A percentile compares a stretch with the other conserved stretches of the same genome.
Conservation (phyloP, 2,797 vertebrate genomes). For the Acropternis orthonyx region DNA sequence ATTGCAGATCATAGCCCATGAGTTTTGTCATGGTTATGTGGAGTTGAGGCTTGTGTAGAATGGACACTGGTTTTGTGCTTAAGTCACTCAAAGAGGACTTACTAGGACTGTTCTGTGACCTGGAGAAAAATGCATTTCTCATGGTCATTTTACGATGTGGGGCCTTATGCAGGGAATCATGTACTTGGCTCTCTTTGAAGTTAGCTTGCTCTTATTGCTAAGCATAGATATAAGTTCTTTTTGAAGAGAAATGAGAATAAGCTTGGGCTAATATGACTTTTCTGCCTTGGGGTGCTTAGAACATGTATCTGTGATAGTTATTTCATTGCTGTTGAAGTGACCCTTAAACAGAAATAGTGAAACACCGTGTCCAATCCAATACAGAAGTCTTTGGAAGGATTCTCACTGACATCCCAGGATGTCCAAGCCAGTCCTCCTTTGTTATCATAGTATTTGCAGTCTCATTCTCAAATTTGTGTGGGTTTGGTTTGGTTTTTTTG, state of each 20-base stretch:
- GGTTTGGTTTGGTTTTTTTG: background rate
- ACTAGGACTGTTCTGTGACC: background rate
- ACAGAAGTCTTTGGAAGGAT: background rate
- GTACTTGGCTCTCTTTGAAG: background rate
- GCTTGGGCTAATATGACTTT: background rate
- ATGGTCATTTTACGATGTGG: background rate
- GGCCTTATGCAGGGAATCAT: background rate
- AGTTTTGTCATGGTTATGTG: constrained; percentile 3
- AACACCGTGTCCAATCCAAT: background rate
- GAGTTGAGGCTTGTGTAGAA: background rate
- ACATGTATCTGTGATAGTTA: background rate
- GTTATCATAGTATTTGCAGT: background rate
- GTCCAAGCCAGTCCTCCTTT: background rate
- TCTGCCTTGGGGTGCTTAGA: background rate
- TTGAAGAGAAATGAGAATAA: background rate
- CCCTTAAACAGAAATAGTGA: background rate
- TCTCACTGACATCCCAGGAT: background rate
- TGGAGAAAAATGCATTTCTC: background rate
- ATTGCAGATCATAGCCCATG: background rate
- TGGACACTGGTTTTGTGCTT: background rate
- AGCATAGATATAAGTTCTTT: background rate
- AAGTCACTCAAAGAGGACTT: background rate
- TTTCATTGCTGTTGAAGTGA: background rate
- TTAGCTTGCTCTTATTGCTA: background rate
- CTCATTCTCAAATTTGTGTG: background rate